Percentiles rank a stretch among this genome's conserved stretches.
Evolutionary conservation across 2,888 invertebrate genomes (phyloP).

Genomic region (Automeris io): DNA sequence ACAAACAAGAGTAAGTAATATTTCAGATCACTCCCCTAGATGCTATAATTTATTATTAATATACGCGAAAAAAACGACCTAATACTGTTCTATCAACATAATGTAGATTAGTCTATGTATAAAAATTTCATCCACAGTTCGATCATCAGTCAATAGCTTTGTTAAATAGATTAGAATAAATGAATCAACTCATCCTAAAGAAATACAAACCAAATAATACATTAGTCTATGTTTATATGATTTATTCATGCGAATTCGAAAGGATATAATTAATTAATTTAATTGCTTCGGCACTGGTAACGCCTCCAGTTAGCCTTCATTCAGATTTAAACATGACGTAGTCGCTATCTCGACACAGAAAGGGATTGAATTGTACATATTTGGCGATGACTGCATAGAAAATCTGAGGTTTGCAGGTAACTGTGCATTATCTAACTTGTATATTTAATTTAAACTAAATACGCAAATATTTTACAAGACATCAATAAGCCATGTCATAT

Average conservation of each 20-base stretch:
- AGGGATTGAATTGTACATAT: conserved; percentile 52
- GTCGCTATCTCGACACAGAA: conserved; percentile 47
- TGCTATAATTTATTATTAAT: too few species aligned
- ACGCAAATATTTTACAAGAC: too few species aligned
- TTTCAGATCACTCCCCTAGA: too few species aligned
- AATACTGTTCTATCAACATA: too few species aligned
- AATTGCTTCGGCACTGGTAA: conserved; percentile 57
- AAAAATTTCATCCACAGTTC: too few species aligned
- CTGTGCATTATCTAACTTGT: too few species aligned
- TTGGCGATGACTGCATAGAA: conserved; percentile 60
- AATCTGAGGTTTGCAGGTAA: neutral
- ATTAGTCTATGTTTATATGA: conserved; percentile 22
- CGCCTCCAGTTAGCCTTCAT: conserved; percentile 70
- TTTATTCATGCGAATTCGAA: conserved; percentile 57
- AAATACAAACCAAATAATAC: conserved; percentile 10
- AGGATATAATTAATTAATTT: conserved; percentile 70
- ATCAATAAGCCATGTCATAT: too few species aligned
- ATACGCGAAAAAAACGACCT: too few species aligned
- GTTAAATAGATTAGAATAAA: neutral
- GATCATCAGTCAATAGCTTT: conserved; percentile 2
- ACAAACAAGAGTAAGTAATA: too few species aligned
- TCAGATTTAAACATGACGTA: conserved; percentile 67
- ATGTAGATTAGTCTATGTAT: too few species aligned
- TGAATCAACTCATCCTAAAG: conserved; percentile 1
- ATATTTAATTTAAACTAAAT: too few species aligned